Conservation (phyloP, 1,140 invertebrate genomes). For the Drosophila sucinea region DNA sequence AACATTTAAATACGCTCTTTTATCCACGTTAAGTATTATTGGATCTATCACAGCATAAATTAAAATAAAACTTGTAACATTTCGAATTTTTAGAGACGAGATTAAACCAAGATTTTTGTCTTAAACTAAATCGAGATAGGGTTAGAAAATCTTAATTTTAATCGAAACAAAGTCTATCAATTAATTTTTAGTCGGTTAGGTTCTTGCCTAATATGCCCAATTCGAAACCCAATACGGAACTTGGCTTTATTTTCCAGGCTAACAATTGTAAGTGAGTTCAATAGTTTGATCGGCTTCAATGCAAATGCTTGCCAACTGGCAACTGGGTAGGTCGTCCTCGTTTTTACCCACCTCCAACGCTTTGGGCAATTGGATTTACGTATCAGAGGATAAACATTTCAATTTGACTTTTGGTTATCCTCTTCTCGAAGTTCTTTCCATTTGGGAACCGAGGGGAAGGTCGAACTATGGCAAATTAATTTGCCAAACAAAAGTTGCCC, state of each 20-base stretch:
- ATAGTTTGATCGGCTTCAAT: slow-evolving; percentile 24
- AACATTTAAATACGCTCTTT: too few relatives aligned
- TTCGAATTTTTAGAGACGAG: too few relatives aligned
- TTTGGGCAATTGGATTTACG: slow-evolving; percentile 71
- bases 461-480: slow-evolving; percentile 69
- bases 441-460: slow-evolving; percentile 30
- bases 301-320: slow-evolving; percentile 42
- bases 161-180: neutral
- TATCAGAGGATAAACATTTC: slow-evolving; percentile 76
- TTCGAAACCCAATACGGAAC: neutral
- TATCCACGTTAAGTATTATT: too few relatives aligned
- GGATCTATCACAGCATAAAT: too few relatives aligned
- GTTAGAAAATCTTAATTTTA: too few relatives aligned
- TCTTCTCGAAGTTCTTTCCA: slow-evolving; percentile 60
- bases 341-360: neutral
- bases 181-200: neutral
- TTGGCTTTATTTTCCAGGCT: neutral
- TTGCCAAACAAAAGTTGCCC: slow-evolving; percentile 38
- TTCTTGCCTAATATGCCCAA: neutral
- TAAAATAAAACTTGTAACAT: too few relatives aligned
- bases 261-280: slow-evolving; percentile 9
- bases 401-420: slow-evolving; percentile 62
- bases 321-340: neutral
- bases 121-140: too few relatives aligned
- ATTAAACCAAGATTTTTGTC: too few relatives aligned